Evolutionary conservation across 92 coral and sea anemone genomes (phyloP), one percentile per base, ranked within the genome.

Genomic region (Metridium senile): DNA sequence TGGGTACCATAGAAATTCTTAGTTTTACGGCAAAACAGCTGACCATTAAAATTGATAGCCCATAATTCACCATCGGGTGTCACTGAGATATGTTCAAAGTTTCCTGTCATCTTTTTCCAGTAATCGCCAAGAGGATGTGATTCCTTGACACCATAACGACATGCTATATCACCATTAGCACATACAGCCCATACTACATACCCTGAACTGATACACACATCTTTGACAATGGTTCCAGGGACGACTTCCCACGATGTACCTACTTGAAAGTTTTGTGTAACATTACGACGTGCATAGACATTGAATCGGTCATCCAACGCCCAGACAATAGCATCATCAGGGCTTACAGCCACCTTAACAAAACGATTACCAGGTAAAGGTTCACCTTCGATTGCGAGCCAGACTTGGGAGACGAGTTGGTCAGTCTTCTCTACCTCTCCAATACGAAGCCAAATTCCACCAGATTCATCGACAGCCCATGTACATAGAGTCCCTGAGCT

Each of bases 31-130:
- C 68, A 82, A 82, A 84, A 95, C 91, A 95, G 82, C 91, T 87
- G 90, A n/a, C 93, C 95, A 26, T 85, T 82, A 26, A 82, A 80
- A 88, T 88, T 89, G 81, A 92, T 80, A 73, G 95, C 97, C 99
- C 97, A 95, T 70, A 95, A 78, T 77, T 92, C 95, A 52, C 88
- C 97, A 33, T 85, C 97, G 0, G 89, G 92, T 62, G 90, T 92
- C 46, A 95, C 93, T 9, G 97, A 89, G 54, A 95, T 89, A 33
- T 82, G 91, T 32, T 88, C 97, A 77, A 91, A 95, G 72, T 89
- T 86, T 11, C 99, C 99, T 20, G 97, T 97, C 28, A 95, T 84
- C 72, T 92, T 95, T 63, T 95, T 95, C 99, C 99, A 95, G 76
- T 95, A 95, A 61, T 95, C 89, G 1, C 99, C 99, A 22, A 92